Evolutionary conservation across 2,888 invertebrate genomes (phyloP), one percentile per base, ranked within the genome.

Genomic region (Shargacucullia verbasci): DNA sequence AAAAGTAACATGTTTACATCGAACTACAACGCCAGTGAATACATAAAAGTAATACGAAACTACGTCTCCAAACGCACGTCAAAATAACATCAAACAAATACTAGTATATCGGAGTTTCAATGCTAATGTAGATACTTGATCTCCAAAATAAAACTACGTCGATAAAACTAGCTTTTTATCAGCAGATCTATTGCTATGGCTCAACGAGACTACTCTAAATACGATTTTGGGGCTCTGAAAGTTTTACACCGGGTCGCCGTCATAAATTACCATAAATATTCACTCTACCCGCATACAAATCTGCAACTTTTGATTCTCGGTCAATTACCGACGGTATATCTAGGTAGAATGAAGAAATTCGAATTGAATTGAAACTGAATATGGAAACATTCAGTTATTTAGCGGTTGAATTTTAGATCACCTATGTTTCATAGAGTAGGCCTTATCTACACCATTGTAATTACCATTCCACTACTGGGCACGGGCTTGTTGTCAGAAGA

Each of bases 191-290:
- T 29, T 10, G 10, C 46, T 11, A 25, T 70, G 65, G 61, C 73
- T 77, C 55, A 63, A 66, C 70, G 72, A 57, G 65, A 68, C 77
- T 71, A 75, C 70, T 77, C 76, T 79, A 80, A 79, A 85, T 84
- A 85, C 80, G 80, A 85, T 83, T 83, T 80, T 65, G 79, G 78
- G 73, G 70, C 80, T 78, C 49, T 57, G 80, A 82, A 86, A 86
- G 79, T 85, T 86, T 85, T 79, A 86, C 82, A 84, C 70, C 80
- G 81, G 83, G 79, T 83, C 81, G 77, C 71, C 70, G 78, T 81
- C 78, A 85, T 86, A 84, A 83, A 88, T 88, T 87, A 82, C 85
- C 87, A 87, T 87, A 87, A 83, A 86, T 84, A 85, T 81, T 70
- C 75, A 71, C 62, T 55, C 70, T 71, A 73, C 73, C 75, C 73